These are phyloP conservation scores for Salmo trutta DNA, from an alignment of 2,797 vertebrate species.

Conservation along the genomic window DNA sequence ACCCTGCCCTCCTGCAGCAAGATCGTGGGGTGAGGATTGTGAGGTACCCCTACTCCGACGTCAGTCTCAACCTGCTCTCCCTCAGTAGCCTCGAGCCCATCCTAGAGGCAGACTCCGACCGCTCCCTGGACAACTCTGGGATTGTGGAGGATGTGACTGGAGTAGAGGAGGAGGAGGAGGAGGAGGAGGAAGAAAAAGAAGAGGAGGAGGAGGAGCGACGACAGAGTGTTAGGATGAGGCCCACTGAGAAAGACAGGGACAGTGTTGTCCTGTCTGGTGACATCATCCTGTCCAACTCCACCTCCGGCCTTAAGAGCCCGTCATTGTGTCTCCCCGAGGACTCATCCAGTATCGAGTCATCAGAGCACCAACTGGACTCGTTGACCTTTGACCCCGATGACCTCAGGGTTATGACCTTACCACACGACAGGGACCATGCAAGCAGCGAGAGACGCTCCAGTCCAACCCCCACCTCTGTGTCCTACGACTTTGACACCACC, in stretches of 20 bases:
- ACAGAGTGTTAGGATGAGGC: conserved; percentile 32
- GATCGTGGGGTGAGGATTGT: conserved; percentile 22
- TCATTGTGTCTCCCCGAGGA: conserved; percentile 19
- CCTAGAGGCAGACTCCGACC: conserved; percentile 56
- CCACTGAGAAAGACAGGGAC: conserved; percentile 30
- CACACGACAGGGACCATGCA: conserved; percentile 26
- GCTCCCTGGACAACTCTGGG: conserved; percentile 36
- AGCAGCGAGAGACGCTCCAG: conserved; percentile 39
- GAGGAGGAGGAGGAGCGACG: conserved; percentile 11
- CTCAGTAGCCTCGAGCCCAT: conserved; percentile 63
- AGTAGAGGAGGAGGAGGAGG: conserved; percentile 13
- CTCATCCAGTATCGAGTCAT: conserved; percentile 30
- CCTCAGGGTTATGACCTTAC: conserved; percentile 32
- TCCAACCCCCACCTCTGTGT: conserved; percentile 37
- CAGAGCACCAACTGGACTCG: conserved; percentile 31
- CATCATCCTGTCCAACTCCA: conserved; percentile 11
- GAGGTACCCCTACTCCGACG: conserved; percentile 39
- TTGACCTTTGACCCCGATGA: conserved; percentile 20
- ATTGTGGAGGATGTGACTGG: conserved; percentile 29
- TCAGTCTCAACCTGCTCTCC: conserved; percentile 33
- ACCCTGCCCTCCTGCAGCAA: conserved; percentile 25
- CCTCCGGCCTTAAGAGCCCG: conserved; percentile 11
- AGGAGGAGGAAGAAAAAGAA: conserved; percentile 13
- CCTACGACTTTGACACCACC: conserved; percentile 50
- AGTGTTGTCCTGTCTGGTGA: conserved; percentile 23